Conservation (phyloP, 2,797 vertebrate genomes). For the Sternotherus odoratus region DNA sequence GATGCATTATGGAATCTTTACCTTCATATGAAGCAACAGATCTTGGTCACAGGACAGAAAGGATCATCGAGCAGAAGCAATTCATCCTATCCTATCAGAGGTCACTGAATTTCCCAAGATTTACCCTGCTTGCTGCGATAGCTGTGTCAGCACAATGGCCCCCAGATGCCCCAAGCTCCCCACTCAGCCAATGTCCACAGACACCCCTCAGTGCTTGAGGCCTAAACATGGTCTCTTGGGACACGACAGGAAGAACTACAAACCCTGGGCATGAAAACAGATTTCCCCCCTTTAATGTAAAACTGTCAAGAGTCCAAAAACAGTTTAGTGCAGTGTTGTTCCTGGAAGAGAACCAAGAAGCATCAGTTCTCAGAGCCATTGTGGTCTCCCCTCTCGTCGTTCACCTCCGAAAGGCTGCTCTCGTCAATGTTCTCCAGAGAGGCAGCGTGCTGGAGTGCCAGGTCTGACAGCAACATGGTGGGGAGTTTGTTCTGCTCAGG, state of each 20-base stretch:
- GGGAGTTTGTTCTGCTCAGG: slow-evolving; percentile 83
- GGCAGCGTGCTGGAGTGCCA: slow-evolving; percentile 83
- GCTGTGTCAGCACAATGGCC: not conserved
- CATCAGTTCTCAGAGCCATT: slow-evolving; percentile 43
- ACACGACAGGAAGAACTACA: not conserved
- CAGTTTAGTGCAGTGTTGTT: accelerated
- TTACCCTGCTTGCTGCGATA: not conserved
- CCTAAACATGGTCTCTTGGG: accelerated
- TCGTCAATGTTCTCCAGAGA: slow-evolving; percentile 86
- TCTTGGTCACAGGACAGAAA: not conserved
- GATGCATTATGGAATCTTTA: too few species aligned
- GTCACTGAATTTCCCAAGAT: not conserved
- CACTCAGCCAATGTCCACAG: not conserved
- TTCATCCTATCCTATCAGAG: not conserved
- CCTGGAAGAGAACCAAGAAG: accelerated
- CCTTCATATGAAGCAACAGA: not conserved
- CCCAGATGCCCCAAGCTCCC: accelerated
- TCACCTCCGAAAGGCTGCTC: slow-evolving; percentile 64
- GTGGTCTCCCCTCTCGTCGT: slow-evolving; percentile 70
- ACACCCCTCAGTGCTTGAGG: not conserved
- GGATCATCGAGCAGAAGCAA: not conserved
- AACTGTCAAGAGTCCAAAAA: not conserved
- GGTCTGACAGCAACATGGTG: slow-evolving; percentile 77
- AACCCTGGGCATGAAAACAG: not conserved
- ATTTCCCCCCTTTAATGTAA: not conserved